Percentiles rank a stretch among this genome's conserved stretches.
Conservation (phyloP, 2,113 vertebrate genomes). For the Eublepharis macularius region DNA sequence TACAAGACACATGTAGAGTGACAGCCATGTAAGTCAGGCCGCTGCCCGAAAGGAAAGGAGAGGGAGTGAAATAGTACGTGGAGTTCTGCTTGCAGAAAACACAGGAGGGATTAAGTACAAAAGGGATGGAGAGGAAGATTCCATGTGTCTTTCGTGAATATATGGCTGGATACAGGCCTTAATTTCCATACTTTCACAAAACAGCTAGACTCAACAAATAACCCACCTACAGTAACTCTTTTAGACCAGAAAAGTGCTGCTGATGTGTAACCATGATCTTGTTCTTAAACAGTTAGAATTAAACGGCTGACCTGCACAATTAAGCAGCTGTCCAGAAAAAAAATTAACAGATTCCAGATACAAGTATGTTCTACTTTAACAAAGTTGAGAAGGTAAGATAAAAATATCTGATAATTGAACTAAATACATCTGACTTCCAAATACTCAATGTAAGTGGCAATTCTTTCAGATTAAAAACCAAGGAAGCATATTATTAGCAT, state of each 20-base stretch:
- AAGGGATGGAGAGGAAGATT: too few species aligned
- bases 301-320: neutral
- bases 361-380: neutral
- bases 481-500: neutral
- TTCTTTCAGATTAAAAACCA: neutral
- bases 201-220: neutral
- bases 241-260: neutral
- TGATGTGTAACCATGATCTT: neutral
- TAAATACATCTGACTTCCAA: neutral
- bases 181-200: neutral
- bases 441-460: neutral
- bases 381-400: neutral
- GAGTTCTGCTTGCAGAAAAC: too few species aligned
- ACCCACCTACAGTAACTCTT: neutral
- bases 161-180: too few species aligned
- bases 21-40: too few species aligned
- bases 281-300: neutral
- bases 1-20: too few species aligned
- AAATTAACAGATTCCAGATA: neutral
- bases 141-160: too few species aligned
- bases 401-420: neutral
- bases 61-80: too few species aligned
- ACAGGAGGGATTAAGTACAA: too few species aligned
- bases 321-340: neutral
- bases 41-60: too few species aligned